phyloP scores from a whole-genome alignment of 2,888 invertebrate genomes.

The Yponomeuta plumbellus region DNA sequence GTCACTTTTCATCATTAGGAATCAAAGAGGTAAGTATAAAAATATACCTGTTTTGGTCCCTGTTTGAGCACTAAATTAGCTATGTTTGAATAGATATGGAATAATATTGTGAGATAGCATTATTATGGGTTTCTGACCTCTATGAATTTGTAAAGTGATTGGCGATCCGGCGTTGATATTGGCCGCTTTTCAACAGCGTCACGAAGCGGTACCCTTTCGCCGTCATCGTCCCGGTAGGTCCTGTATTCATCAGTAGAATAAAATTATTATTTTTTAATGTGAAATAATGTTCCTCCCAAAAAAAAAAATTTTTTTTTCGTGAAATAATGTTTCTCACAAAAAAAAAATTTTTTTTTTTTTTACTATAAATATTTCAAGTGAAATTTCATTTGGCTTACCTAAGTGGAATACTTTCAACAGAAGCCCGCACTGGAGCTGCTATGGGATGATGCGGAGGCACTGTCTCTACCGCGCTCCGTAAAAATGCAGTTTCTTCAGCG shows the following conservation, averaged over 20 bases:
- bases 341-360: too few relatives aligned
- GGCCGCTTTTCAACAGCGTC: constrained; percentile 83
- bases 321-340: too few relatives aligned
- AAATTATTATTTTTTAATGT: too few relatives aligned
- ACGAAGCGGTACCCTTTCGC: constrained; percentile 77
- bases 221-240: constrained; percentile 56
- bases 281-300: too few relatives aligned
- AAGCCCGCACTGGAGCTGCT: constrained; percentile 80
- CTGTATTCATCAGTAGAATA: constrained; percentile 31
- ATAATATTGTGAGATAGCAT: neutral
- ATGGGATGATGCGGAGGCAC: constrained; percentile 59
- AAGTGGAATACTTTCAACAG: constrained; percentile 84
- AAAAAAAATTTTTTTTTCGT: too few relatives aligned
- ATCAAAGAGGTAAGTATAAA: too few relatives aligned
- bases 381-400: constrained; percentile 39
- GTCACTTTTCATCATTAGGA: too few relatives aligned
- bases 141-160: constrained; percentile 42
- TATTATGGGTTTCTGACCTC: constrained; percentile 35
- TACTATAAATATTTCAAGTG: too few relatives aligned
- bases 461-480: constrained; percentile 57
- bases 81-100: too few relatives aligned
- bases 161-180: constrained; percentile 49
- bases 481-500: constrained; percentile 40
- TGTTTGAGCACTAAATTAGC: too few relatives aligned
- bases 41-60: too few relatives aligned